Evolutionary conservation across 2,797 vertebrate genomes (phyloP), one percentile per base, ranked within the genome.

Genomic region (Macroramphosus scolopax): DNA sequence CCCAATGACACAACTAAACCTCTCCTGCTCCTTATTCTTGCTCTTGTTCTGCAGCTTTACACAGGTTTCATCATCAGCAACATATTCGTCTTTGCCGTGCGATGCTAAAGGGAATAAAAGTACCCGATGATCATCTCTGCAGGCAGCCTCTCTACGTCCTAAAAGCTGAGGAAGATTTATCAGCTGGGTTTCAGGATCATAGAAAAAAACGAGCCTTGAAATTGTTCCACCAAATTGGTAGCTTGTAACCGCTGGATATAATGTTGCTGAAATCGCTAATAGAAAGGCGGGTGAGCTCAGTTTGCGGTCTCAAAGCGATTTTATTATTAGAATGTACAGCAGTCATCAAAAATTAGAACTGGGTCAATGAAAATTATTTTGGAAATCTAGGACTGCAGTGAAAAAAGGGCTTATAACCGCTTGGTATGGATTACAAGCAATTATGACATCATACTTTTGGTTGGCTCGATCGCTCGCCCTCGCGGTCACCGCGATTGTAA

Each of bases 291-390:
- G n/a, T n/a, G n/a, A n/a, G n/a, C n/a, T n/a, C n/a, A n/a, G n/a
- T 38, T 55, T 36, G 32, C 13, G 11, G 38, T 44, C 33, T 57
- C 48, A 58, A 73, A 69, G 55, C 42, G 42, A 24, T 29, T 6
- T 36, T 55, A 56, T 74, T 54, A 64, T 67, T 67, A 66, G 36
- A 67, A 31, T 43, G 14, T 47, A 62, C 32, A 60, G 55, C 47
- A 66, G n/a, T n/a, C n/a, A n/a, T n/a, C n/a, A n/a, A 70, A 74
- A 77, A 72, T 5, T 20, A 77, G 64, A 80, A 71, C 55, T 74
- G 51, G 76, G 78, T 75, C 75, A 36, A 38, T 18, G 47, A 54
- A 63, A 80, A 65, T 62, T 54, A 74, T 77, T 78, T 75, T 47
- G 44, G 67, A 80, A 72, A 71, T 72, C 60, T 63, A 72, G 73